Percentiles rank a stretch among this genome's conserved stretches.
Evolutionary conservation across 2,888 invertebrate species (phyloP).

Genomic region (Drosophila kambysellisi): DNA sequence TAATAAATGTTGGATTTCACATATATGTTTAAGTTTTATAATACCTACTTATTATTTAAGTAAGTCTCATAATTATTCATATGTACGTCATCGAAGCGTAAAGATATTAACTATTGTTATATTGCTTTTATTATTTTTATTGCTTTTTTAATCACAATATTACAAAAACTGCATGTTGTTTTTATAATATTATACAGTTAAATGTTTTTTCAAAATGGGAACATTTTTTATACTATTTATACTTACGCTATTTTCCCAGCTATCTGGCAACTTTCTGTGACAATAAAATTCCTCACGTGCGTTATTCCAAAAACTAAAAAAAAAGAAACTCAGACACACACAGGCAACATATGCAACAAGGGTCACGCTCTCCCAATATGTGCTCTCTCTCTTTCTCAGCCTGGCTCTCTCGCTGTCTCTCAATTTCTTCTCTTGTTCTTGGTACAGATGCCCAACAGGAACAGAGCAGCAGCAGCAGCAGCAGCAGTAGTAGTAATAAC

Average conservation of each 20-base stretch:
- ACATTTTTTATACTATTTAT: not conserved
- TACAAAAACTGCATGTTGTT: not conserved
- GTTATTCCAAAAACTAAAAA: conserved; percentile 10
- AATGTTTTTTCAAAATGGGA: not conserved
- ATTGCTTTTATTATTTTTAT: not conserved
- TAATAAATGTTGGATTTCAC: not conserved
- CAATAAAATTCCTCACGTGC: conserved; percentile 51
- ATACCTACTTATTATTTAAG: not conserved
- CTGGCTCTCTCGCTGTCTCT: conserved; percentile 3
- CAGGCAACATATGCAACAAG: conserved; percentile 60
- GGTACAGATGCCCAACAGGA: conserved; percentile 44
- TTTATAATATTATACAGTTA: not conserved
- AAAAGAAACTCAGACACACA: conserved; percentile 4
- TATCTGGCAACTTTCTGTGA: conserved; percentile 43
- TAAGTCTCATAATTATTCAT: not conserved
- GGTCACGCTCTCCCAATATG: conserved; percentile 40
- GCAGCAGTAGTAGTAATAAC: conserved; percentile 10
- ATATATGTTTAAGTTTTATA: not conserved
- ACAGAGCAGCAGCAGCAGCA: conserved; percentile 27
- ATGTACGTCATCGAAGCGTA: not conserved
- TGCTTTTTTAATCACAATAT: not conserved
- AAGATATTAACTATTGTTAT: accelerated
- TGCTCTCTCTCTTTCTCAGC: conserved; percentile 10
- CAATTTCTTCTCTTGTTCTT: conserved; percentile 5
- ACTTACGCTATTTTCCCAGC: not conserved